Percentiles rank a stretch among this genome's conserved stretches.
These are phyloP conservation scores for Phengaris alcon DNA, from an alignment of 2,888 invertebrate species.

Conservation along the genomic window DNA sequence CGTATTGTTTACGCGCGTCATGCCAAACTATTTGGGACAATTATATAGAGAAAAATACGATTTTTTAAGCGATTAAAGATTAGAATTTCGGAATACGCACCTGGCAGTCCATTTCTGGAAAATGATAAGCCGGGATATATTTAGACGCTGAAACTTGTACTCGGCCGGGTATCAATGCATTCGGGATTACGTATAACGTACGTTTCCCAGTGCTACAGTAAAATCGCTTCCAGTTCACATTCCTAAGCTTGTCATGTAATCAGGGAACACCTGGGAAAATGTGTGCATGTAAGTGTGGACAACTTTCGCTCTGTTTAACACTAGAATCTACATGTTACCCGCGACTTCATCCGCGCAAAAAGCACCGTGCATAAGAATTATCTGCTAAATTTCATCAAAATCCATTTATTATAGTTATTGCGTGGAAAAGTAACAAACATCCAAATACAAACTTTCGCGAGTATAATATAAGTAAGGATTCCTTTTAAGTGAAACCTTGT, in stretches of 20 bases:
- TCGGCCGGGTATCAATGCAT: slow-evolving; percentile 30
- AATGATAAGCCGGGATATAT: slow-evolving; percentile 70
- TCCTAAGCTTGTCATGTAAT: background rate
- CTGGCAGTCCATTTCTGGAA: slow-evolving; percentile 65
- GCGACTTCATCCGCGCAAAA: no score
- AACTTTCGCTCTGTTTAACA: no score
- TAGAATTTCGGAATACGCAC: slow-evolving; percentile 50
- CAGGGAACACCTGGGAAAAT: no score
- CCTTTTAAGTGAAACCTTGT: no score
- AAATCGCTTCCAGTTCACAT: background rate
- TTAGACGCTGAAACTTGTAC: slow-evolving; percentile 45
- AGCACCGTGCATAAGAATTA: no score
- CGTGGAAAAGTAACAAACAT: no score
- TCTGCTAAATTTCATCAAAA: no score
- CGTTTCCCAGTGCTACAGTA: background rate
- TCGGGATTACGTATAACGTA: background rate
- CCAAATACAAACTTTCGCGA: no score
- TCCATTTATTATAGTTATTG: no score
- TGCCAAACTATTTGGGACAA: slow-evolving; percentile 32
- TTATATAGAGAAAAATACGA: background rate
- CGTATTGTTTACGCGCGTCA: slow-evolving; percentile 42
- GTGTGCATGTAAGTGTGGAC: no score
- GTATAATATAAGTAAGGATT: no score
- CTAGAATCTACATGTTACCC: no score
- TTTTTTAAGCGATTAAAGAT: background rate